Evolutionary conservation across 2,888 invertebrate genomes (phyloP).

Genomic region (Dromius quadrimaculatus): DNA sequence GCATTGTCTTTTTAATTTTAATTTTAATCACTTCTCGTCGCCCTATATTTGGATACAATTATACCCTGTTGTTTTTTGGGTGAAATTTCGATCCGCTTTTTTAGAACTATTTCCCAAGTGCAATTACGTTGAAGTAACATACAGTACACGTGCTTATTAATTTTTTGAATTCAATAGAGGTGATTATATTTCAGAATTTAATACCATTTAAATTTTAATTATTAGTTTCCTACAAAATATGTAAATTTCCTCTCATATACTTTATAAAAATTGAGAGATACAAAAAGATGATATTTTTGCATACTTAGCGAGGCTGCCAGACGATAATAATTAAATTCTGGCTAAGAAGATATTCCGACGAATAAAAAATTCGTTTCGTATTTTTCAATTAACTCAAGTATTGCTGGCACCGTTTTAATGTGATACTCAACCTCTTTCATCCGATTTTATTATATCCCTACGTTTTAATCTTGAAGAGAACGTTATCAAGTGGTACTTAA

Average conservation of each 20-base stretch:
- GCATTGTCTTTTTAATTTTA: no score
- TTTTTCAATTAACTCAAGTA: conserved; percentile 15
- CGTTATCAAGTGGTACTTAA: conserved; percentile 1
- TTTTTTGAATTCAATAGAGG: no score
- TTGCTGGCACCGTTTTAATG: conserved; percentile 10
- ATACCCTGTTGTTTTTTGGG: no score
- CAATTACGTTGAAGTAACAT: no score
- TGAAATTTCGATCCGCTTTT: no score
- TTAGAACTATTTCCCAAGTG: no score
- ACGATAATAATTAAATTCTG: conserved; percentile 23
- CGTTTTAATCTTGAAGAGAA: conserved; percentile 17
- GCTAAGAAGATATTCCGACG: conserved; percentile 15
- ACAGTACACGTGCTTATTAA: no score
- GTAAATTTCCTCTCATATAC: neutral
- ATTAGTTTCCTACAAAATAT: conserved; percentile 11
- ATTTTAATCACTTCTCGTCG: no score
- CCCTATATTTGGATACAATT: no score
- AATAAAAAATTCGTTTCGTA: conserved; percentile 18
- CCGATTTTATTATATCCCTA: conserved; percentile 13
- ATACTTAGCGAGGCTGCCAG: neutral
- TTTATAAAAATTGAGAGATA: neutral
- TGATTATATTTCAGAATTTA: no score
- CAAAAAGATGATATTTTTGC: conserved; percentile 12
- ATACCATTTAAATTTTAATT: no score
- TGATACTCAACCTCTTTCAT: conserved; percentile 24